A percentile compares a stretch with the other conserved stretches of the same genome.
Evolutionary conservation across 2,888 invertebrate genomes (phyloP).

Genomic region (Erebia epiphron): DNA sequence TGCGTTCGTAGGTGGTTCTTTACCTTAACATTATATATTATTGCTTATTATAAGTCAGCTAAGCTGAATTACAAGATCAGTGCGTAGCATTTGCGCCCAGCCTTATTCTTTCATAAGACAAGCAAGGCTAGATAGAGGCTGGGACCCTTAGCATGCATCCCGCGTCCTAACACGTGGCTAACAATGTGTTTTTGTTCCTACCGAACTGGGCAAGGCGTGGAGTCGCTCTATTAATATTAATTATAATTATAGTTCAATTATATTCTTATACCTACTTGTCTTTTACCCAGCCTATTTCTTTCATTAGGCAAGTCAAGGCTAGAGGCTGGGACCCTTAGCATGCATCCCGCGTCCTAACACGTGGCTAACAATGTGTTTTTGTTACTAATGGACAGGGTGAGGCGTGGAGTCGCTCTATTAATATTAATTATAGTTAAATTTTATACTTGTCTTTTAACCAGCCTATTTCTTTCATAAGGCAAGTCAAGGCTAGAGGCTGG

Average conservation of each 20-base stretch:
- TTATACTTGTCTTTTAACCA: not conserved
- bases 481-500: conserved; percentile 38
- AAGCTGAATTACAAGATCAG: not conserved
- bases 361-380: conserved; percentile 81
- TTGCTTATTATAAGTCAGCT: not conserved
- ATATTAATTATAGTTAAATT: not conserved
- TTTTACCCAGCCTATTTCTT: conserved; percentile 8
- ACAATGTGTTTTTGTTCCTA: conserved; percentile 78
- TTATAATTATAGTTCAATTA: too few relatives aligned
- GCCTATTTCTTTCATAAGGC: conserved; percentile 32
- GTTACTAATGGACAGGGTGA: conserved; percentile 55
- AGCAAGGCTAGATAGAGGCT: conserved; percentile 40
- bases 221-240: conserved; percentile 42
- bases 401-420: conserved; percentile 47
- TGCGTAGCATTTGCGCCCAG: not conserved
- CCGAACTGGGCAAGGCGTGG: conserved; percentile 49
- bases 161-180: conserved; percentile 75
- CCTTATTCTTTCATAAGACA: conserved; percentile 31
- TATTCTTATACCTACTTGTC: too few relatives aligned
- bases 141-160: conserved; percentile 66
- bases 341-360: conserved; percentile 71
- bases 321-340: conserved; percentile 57
- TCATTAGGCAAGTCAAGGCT: conserved; percentile 38
- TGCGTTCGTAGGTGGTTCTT: too few relatives aligned
- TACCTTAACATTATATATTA: too few relatives aligned